Evolutionary conservation across 2,888 invertebrate species (phyloP).

Genomic region (Endotricha flammealis): DNA sequence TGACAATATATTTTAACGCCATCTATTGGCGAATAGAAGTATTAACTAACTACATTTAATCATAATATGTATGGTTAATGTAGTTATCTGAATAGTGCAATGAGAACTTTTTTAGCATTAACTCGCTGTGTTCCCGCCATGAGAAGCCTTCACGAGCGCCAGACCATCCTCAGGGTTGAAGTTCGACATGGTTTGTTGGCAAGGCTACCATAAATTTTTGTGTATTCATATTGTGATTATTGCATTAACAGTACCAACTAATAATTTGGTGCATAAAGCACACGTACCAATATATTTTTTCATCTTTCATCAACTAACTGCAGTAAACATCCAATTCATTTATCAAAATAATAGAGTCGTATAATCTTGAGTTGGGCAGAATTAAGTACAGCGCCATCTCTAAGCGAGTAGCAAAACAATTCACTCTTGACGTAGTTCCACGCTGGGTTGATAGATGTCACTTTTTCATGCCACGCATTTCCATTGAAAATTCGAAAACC

Average conservation of each 20-base stretch:
- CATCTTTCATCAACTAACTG: neutral
- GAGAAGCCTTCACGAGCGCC: slow-evolving; percentile 52
- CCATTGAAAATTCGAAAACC: too few relatives aligned
- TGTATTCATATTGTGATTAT: slow-evolving; percentile 15
- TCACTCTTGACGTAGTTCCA: neutral
- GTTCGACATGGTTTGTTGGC: slow-evolving; percentile 60
- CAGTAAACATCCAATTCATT: neutral
- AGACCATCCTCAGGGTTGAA: slow-evolving; percentile 65
- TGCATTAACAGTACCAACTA: slow-evolving; percentile 3
- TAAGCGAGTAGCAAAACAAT: slow-evolving; percentile 43
- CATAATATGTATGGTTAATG: too few relatives aligned
- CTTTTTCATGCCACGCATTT: too few relatives aligned
- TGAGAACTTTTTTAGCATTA: slow-evolving; percentile 35
- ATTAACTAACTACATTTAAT: too few relatives aligned
- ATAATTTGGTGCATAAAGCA: neutral
- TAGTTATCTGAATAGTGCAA: slow-evolving; percentile 48
- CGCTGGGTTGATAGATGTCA: neutral
- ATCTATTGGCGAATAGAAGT: slow-evolving; percentile 19
- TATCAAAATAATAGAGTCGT: slow-evolving; percentile 4
- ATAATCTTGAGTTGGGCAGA: neutral
- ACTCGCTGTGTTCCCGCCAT: slow-evolving; percentile 46
- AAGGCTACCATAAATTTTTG: slow-evolving; percentile 46
- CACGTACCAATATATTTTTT: too few relatives aligned
- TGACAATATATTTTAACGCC: too few relatives aligned
- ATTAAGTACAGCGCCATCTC: slow-evolving; percentile 48